phyloP scores from a whole-genome alignment of 1,140 invertebrate species.

The Microplitis mediator region DNA sequence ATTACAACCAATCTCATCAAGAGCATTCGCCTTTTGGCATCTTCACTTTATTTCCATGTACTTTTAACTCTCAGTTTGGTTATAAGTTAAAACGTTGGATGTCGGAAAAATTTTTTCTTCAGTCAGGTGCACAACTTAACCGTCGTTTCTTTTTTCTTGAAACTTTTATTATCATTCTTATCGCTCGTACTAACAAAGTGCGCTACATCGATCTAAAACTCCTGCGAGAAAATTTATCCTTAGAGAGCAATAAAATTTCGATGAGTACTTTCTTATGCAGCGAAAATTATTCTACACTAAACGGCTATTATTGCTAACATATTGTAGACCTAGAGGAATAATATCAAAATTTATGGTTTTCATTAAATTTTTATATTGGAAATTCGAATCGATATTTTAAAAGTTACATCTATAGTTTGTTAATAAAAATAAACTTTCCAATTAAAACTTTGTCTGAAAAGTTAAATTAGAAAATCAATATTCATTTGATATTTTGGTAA shows the following conservation, averaged over 20 bases:
- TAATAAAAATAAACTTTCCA: no score
- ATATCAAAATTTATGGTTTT: no score
- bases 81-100: background rate
- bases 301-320: background rate
- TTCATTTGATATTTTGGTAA: no score
- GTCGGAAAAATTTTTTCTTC: background rate
- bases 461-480: no score
- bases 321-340: background rate
- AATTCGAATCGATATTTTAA: no score
- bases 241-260: background rate
- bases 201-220: background rate
- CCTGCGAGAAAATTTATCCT: background rate
- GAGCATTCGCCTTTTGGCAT: background rate
- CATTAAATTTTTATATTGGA: no score
- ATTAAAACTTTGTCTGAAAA: no score
- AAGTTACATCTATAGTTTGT: no score
- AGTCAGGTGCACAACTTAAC: background rate
- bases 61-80: background rate
- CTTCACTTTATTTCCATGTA: background rate
- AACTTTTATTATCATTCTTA: no score
- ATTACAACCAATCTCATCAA: constrained; percentile 4
- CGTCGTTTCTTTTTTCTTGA: no score
- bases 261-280: background rate
- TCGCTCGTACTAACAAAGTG: background rate
- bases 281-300: background rate